Evolutionary conservation across 1,140 invertebrate genomes (phyloP), one percentile per base, ranked within the genome.

Genomic region (Scylla paramamosain): DNA sequence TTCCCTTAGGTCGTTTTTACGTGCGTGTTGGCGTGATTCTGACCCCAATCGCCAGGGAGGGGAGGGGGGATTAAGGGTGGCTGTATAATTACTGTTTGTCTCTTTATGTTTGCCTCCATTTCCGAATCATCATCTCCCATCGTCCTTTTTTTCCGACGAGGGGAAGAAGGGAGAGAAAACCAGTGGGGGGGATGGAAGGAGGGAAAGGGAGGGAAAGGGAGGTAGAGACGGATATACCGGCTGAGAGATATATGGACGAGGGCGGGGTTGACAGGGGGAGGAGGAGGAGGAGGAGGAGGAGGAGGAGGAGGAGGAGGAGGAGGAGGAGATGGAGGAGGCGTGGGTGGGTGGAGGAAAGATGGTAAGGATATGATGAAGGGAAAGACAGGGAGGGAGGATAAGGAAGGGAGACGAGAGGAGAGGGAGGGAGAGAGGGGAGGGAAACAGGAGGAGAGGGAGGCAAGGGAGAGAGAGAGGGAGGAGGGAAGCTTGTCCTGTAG

Each of bases 51-150:
- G 12, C n/a, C 46, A n/a, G 59, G 90, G 46, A 77, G 52, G 59
- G 25, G 28, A 25, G 12, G 29, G 59, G 90, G 77, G 90, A 91
- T 91, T 91, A 91, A 67, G 77, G 14, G 32, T 32, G 59, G 90
- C 12, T 67, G 59, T 67, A 91, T 91, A 91, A 91, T 91, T 91
- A 77, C 90, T 91, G 90, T 91, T 91, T 91, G 90, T 91, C 52
- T 39, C 25, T 29, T 91, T 32, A 29, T 91, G 90, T 91, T 91
- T 91, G 32, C 52, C n/a, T 91, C 59, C 90, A 77, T 91, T 77
- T 91, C 90, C 90, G 59, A 91, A 91, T 91, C 90, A 91, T 91
- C 90, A 77, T 91, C 90, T 91, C 90, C 77, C 77, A 77, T 91
- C 77, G 6, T 10, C 14, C 77, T 91, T 67, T 45, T 89, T 48